Base-by-base conservation (phyloP, 1,140 invertebrate genomes). In the Penaeus indicus region DNA sequence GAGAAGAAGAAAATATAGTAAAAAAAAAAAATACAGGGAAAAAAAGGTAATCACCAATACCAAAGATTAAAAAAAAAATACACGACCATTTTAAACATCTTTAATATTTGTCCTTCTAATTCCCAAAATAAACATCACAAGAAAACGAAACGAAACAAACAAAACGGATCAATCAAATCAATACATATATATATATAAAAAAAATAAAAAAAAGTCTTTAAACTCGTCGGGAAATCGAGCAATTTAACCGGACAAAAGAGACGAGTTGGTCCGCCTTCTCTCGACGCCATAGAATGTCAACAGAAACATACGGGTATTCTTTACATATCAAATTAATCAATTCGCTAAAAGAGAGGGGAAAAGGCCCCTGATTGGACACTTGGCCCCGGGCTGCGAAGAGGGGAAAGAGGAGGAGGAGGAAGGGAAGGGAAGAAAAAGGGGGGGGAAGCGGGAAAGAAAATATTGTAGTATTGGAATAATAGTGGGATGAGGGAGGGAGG, bases 321-420 rank as follows among this genome's bases (percentile, higher is more conserved):
- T 87, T 87, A 87, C 85, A 87, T 87, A 87, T 87, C 85, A 87
- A 87, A 87, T 87, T 87, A 87, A 87, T 87, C 85, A 87, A 87
- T 82, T 87, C 79, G 60, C 63, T 60, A 80, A 86, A 80, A 86
- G 84, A 85, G 69, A 85, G 69, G 54, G 84, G 75, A 69, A 54
- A 69, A 85, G 81, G 22, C 42, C 72, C 69, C 21, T 54, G 84
- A 85, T 67, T 75, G 22, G 72, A 38, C 22, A 32, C 27, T 75
- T 75, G 4, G 72, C 72, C 27, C 27, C 42, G 72, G 42, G 72
- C 27, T 27, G 22, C 25, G 72, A 75, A 21, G 22, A 75, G 72
- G 72, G n/a, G 21, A 32, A n/a, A n/a, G 25, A n/a, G n/a, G 69
- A 60, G 69, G 27, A 64, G 19, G 69, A 27, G 67, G 25, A 38